Evolutionary conservation across 30 jellyfish, hydroid and myxozoan species (phyloP).

Genomic region (Aurelia sp.): DNA sequence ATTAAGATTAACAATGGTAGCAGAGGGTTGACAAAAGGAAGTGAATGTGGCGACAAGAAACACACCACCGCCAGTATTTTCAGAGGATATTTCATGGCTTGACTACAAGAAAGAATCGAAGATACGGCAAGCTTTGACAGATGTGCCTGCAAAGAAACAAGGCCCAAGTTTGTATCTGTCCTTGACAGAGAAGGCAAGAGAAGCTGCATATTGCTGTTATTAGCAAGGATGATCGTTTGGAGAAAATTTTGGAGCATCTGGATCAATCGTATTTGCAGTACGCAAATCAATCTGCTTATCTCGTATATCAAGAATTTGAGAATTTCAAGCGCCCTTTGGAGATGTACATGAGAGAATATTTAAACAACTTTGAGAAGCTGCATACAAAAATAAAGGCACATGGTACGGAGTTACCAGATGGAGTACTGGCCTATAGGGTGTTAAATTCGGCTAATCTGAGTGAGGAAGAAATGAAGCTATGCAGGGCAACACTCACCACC

Average conservation of each 20-base stretch:
- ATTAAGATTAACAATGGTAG: background rate
- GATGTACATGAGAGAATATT: constrained; percentile 32
- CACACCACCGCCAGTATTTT: background rate
- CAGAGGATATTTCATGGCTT: background rate
- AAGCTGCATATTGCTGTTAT: too few relatives aligned
- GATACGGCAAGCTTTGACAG: constrained; percentile 61
- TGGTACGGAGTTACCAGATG: constrained; percentile 55
- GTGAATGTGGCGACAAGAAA: constrained; percentile 1
- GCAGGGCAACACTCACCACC: background rate
- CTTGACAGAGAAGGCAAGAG: too few relatives aligned
- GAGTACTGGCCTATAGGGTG: constrained; percentile 61
- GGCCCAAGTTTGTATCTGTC: background rate
- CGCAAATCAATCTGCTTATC: too few relatives aligned
- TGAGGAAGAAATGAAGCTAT: constrained; percentile 14
- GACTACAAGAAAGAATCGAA: constrained; percentile 35
- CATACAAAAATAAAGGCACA: constrained; percentile 41
- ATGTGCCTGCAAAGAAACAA: constrained; percentile 43
- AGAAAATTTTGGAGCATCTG: too few relatives aligned
- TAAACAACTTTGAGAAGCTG: constrained; percentile 28
- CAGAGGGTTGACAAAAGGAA: background rate
- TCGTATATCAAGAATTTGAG: too few relatives aligned
- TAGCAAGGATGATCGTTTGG: too few relatives aligned
- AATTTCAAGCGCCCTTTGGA: too few relatives aligned
- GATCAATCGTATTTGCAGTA: too few relatives aligned
- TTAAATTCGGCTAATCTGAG: constrained; percentile 60